Conservation (phyloP, 2,113 vertebrate genomes). For the Motacilla tschutschensis region DNA sequence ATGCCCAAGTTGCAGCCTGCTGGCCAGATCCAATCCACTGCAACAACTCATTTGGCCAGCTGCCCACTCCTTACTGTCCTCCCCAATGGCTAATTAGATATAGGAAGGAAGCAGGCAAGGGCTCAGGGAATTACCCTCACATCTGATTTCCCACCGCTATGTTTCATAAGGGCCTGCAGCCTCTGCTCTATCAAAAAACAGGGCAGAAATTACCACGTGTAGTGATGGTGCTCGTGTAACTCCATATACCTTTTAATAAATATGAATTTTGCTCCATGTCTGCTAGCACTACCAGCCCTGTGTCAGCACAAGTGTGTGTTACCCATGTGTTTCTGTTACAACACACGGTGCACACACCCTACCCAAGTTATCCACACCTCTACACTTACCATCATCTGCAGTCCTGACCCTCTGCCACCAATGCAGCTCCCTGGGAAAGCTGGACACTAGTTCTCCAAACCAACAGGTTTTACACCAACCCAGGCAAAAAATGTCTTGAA, state of each 20-base stretch:
- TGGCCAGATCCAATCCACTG: neutral
- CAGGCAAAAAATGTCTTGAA: neutral
- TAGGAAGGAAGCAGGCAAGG: neutral
- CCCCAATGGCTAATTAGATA: neutral
- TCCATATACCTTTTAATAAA: neutral
- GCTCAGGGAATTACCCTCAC: neutral
- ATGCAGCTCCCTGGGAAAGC: accelerated
- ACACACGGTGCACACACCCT: accelerated
- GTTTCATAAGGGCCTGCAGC: neutral
- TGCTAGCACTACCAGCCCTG: neutral
- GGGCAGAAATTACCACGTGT: neutral
- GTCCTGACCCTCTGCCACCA: neutral
- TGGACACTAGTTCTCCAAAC: neutral
- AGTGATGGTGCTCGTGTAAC: accelerated
- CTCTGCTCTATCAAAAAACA: neutral
- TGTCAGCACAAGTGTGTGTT: neutral
- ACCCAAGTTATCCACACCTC: accelerated
- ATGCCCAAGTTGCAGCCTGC: neutral
- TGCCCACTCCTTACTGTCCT: neutral
- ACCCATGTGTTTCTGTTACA: accelerated
- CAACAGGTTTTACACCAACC: neutral
- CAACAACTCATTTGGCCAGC: neutral
- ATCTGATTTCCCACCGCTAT: neutral
- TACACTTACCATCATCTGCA: neutral
- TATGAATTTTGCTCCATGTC: neutral